Conservation (phyloP, 2,888 invertebrate genomes). For the Orchestes rusci region DNA sequence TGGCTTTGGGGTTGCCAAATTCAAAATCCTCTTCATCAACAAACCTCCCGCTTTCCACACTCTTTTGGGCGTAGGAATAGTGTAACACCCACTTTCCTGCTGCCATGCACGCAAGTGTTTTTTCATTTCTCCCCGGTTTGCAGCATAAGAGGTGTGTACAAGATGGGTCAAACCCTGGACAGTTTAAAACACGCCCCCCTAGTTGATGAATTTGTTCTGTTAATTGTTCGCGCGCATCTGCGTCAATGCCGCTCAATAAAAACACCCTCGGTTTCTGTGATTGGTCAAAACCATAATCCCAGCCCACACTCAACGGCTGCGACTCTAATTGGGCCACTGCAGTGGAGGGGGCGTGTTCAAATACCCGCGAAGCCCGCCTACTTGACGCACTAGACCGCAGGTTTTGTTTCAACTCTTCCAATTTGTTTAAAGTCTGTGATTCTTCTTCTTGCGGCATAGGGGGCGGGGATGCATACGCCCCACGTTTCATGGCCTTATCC, state of each 20-base stretch:
- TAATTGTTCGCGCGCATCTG: constrained; percentile 27
- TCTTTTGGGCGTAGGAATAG: constrained; percentile 65
- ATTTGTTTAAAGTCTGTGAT: constrained; percentile 37
- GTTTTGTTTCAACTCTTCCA: no score
- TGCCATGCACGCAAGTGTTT: constrained; percentile 78
- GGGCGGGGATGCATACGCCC: no score
- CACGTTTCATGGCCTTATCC: no score
- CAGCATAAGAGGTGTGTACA: constrained; percentile 74
- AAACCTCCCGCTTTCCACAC: constrained; percentile 53
- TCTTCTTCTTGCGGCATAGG: constrained; percentile 32
- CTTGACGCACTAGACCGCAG: no score
- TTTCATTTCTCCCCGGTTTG: constrained; percentile 74
- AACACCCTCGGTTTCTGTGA: constrained; percentile 27
- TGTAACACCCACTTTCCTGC: constrained; percentile 88
- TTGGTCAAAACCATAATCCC: constrained; percentile 54
- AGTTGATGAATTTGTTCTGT: constrained; percentile 32
- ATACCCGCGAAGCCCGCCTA: no score
- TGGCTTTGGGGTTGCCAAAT: constrained; percentile 70
- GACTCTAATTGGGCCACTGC: constrained; percentile 39
- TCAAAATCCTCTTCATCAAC: constrained; percentile 72
- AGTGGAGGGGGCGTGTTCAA: no score
- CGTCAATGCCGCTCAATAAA: constrained; percentile 38
- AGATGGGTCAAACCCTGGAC: constrained; percentile 50
- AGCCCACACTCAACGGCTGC: constrained; percentile 63
- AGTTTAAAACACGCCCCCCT: constrained; percentile 58